phyloP scores from a whole-genome alignment of 2,888 invertebrate species.

The Pseudolycoriella hygida region DNA sequence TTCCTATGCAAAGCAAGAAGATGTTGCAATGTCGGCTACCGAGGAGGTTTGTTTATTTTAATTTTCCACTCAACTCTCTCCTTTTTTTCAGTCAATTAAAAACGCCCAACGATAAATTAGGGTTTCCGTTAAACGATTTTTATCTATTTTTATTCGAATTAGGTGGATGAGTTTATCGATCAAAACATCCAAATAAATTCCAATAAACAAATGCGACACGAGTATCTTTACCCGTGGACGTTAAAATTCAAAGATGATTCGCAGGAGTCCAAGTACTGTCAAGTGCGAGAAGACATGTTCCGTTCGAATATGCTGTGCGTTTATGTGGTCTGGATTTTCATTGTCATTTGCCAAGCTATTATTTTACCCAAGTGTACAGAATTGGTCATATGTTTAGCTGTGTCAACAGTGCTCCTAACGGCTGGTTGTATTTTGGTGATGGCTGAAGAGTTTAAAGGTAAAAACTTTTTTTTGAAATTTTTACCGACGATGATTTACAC shows the following conservation, averaged over 20 bases:
- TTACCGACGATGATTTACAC: no score
- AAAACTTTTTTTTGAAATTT: background rate
- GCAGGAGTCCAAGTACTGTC: conserved; percentile 72
- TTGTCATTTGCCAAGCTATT: conserved; percentile 57
- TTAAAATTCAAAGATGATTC: conserved; percentile 67
- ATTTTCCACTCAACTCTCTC: background rate
- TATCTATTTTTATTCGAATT: conserved; percentile 1
- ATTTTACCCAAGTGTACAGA: conserved; percentile 48
- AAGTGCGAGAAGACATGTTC: conserved; percentile 80
- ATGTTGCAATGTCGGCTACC: conserved; percentile 23
- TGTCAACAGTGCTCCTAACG: conserved; percentile 51
- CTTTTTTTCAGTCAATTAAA: no score
- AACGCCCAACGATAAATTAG: no score
- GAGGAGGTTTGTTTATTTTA: conserved; percentile 20
- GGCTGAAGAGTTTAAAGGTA: conserved; percentile 61
- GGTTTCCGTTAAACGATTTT: background rate
- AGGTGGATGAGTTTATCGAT: conserved; percentile 67
- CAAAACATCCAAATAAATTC: conserved; percentile 77
- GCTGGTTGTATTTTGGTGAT: conserved; percentile 61
- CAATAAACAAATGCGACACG: conserved; percentile 70
- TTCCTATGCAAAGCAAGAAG: conserved; percentile 18
- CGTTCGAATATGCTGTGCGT: conserved; percentile 89
- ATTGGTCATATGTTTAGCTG: conserved; percentile 40
- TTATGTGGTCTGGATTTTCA: conserved; percentile 78
- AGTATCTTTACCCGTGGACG: conserved; percentile 75